Conservation (phyloP, 2,113 vertebrate species). For the Microtus pennsylvanicus region DNA sequence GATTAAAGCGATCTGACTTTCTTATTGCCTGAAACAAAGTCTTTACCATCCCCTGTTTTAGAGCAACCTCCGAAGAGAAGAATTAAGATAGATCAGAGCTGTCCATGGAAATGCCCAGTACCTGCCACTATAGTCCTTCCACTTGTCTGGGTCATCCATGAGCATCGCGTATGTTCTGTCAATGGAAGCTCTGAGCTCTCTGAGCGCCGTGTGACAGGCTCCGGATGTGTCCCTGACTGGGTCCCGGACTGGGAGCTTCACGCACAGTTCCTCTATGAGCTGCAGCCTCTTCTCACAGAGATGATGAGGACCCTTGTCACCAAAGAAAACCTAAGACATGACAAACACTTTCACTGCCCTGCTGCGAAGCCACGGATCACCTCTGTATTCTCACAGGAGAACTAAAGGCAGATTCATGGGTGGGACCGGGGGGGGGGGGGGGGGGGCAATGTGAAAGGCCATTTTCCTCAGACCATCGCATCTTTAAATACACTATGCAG, state of each 20-base stretch:
- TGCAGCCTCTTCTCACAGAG: slow-evolving; percentile 93
- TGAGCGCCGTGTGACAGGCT: slow-evolving; percentile 85
- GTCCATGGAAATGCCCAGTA: slow-evolving; percentile 69
- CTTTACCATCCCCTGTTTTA: background rate
- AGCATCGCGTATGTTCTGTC: slow-evolving; percentile 87
- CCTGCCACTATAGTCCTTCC: slow-evolving; percentile 94
- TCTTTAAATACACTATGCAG: background rate
- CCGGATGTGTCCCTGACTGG: slow-evolving; percentile 85
- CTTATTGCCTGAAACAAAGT: background rate
- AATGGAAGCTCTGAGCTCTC: slow-evolving; percentile 90
- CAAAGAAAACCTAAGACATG: slow-evolving; percentile 91
- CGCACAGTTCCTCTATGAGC: slow-evolving; percentile 94
- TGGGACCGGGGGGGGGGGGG: too few relatives aligned
- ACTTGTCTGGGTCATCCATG: slow-evolving; percentile 92
- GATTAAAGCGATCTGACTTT: background rate
- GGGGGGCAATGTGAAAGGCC: background rate
- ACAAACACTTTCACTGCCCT: slow-evolving; percentile 50
- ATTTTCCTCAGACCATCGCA: background rate
- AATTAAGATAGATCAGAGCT: accelerated
- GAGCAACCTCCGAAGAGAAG: background rate
- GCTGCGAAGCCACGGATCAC: background rate
- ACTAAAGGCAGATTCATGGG: background rate
- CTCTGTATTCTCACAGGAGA: background rate
- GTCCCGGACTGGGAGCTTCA: slow-evolving; percentile 93
- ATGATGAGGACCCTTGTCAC: slow-evolving; percentile 90